Conservation (phyloP, 2,113 vertebrate genomes). For the Alosa alosa region DNA sequence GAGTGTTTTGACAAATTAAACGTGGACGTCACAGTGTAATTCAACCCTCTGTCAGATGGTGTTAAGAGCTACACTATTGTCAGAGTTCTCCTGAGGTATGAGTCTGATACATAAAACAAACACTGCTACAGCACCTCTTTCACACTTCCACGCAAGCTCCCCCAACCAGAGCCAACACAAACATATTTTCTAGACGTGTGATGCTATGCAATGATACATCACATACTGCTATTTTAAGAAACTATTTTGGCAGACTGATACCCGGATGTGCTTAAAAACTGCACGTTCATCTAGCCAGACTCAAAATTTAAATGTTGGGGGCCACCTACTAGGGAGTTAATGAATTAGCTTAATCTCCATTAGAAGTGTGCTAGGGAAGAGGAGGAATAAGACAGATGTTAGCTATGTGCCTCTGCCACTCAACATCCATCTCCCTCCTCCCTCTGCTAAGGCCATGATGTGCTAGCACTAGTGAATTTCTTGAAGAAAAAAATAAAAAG, state of each 20-base stretch:
- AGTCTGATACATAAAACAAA: not conserved
- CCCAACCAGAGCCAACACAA: not conserved
- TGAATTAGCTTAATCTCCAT: constrained; percentile 62
- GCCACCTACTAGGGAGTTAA: constrained; percentile 40
- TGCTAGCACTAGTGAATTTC: not conserved
- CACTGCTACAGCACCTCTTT: not conserved
- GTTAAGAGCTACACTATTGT: not conserved
- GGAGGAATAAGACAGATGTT: constrained; percentile 38
- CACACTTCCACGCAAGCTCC: not conserved
- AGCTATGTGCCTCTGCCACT: constrained; percentile 41
- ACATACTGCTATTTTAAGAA: not conserved
- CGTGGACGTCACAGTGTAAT: not conserved
- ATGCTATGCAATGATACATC: not conserved
- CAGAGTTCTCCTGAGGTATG: not conserved
- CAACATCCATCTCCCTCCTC: not conserved
- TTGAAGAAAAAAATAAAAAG: not conserved
- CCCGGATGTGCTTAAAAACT: constrained; percentile 55
- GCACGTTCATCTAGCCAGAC: constrained; percentile 50
- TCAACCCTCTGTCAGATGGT: not conserved
- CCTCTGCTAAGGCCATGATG: not conserved
- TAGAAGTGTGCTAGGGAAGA: constrained; percentile 35
- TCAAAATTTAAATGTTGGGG: constrained; percentile 62
- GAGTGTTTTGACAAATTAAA: not conserved
- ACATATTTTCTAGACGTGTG: not conserved
- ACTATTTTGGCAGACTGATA: constrained; percentile 21